These are phyloP conservation scores for Streblospio benedicti DNA, from an alignment of 1,140 invertebrate species.

Conservation along the genomic window DNA sequence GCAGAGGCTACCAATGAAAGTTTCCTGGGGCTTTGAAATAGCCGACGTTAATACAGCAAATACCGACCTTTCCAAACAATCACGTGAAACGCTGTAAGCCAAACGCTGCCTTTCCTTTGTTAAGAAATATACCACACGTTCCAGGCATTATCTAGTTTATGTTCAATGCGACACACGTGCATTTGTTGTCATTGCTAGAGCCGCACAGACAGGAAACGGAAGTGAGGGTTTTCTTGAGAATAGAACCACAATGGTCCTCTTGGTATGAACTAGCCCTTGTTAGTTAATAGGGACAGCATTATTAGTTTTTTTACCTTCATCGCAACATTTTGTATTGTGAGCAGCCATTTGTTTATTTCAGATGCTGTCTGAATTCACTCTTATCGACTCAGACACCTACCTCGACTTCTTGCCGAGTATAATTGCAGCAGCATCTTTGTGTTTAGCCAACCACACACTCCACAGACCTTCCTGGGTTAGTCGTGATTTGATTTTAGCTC, in stretches of 20 bases:
- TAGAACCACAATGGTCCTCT: not conserved
- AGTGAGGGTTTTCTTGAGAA: not conserved
- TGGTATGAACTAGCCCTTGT: no score
- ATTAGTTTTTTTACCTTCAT: not conserved
- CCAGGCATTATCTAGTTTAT: no score
- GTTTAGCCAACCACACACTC: conserved; percentile 67
- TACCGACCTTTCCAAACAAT: no score
- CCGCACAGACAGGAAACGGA: not conserved
- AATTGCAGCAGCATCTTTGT: conserved; percentile 70
- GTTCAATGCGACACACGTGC: not conserved
- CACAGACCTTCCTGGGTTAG: conserved; percentile 36
- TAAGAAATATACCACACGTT: no score
- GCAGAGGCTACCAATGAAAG: no score
- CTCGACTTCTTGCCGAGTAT: conserved; percentile 73
- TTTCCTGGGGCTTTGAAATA: no score
- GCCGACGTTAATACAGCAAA: no score
- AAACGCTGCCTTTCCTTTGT: no score
- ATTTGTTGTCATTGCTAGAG: not conserved
- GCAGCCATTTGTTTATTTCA: conserved; percentile 49
- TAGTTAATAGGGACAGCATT: no score
- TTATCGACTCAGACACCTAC: conserved; percentile 78
- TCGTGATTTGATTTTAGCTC: not conserved
- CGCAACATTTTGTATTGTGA: not conserved
- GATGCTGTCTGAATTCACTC: conserved; percentile 76
- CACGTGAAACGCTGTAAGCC: no score